Base-by-base conservation (phyloP, 2,113 vertebrate species). In the Limnothrissa miodon region DNA sequence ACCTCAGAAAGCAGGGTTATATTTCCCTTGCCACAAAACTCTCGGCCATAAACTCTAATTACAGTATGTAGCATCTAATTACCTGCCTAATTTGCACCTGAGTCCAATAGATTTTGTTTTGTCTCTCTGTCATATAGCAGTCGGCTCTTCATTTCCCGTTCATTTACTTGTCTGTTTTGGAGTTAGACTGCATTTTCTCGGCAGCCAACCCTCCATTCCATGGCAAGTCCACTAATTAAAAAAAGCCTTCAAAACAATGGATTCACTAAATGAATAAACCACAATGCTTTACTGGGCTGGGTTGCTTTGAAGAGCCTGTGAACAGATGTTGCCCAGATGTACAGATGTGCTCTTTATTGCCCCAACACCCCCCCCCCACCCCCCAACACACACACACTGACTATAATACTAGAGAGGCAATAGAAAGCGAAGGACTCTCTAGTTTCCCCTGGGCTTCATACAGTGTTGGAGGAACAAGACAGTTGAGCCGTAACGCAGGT, bases 1-100 rank as follows among this genome's bases (percentile, higher is more conserved):
- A 62, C 59, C 56, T 87, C 45, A 51, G 39, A 80, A 46, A 80
- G 78, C 44, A 53, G 23, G 59, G 59, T 66, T 66, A 66, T 66
- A 66, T 74, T 74, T 11, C 66, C 25, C 5, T 29, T 36, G 66
- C 66, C 66, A 74, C 33, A 5, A 11, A 74, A 74, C 66, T 74
- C 66, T 15, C 9, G 66, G 66, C 36, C 66, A 74, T 74, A 74
- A 74, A 74, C 66, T 74, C 66, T 74, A 74, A 74, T 74, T 74
- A n/a, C n/a, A n/a, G n/a, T n/a, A 39, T 74, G 66, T 33, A 74
- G 66, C 25, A 17, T 74, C 66, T 74, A 74, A 74, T 74, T 39
- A 74, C 66, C 66, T 17, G 25, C 33, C 66, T 74, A 74, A 74
- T 74, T 74, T 74, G 66, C 66, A 33, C 25, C 66, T 36, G 29